phyloP scores from a whole-genome alignment of 2,797 vertebrate genomes.

The Pogonophryne albipinna region DNA sequence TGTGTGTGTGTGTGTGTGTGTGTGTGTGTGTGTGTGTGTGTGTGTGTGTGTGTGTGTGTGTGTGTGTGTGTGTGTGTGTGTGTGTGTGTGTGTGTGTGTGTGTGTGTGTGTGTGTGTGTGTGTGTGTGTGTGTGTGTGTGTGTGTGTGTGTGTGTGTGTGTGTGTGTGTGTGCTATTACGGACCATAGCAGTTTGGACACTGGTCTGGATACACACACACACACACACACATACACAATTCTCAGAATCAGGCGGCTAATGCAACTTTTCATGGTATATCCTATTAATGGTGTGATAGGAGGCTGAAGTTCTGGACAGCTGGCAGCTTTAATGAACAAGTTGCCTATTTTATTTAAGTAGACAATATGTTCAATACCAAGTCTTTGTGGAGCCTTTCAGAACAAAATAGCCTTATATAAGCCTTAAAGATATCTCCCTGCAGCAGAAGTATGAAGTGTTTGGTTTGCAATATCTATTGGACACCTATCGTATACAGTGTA shows the following conservation, averaged over 20 bases:
- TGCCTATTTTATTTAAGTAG: constrained; percentile 25
- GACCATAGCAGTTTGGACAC: too few relatives aligned
- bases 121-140: too few relatives aligned
- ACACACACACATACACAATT: constrained; percentile 33
- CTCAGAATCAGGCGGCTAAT: too few relatives aligned
- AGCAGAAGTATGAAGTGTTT: not conserved
- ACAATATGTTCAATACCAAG: constrained; percentile 14
- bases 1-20: too few relatives aligned
- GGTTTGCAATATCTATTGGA: not conserved
- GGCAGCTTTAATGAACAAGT: constrained; percentile 32
- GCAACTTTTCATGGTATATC: constrained; percentile 38
- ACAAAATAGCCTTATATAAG: not conserved
- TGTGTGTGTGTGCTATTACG: too few relatives aligned
- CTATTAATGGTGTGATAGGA: constrained; percentile 28
- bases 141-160: too few relatives aligned
- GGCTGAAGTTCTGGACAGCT: constrained; percentile 33
- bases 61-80: too few relatives aligned
- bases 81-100: not conserved
- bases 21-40: too few relatives aligned
- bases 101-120: not conserved
- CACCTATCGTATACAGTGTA: not conserved
- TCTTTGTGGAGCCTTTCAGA: not conserved
- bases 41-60: too few relatives aligned
- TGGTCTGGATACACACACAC: not conserved
- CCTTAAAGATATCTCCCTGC: not conserved